Conservation (phyloP, 2,797 vertebrate species). For the Dicrostonyx torquatus region DNA sequence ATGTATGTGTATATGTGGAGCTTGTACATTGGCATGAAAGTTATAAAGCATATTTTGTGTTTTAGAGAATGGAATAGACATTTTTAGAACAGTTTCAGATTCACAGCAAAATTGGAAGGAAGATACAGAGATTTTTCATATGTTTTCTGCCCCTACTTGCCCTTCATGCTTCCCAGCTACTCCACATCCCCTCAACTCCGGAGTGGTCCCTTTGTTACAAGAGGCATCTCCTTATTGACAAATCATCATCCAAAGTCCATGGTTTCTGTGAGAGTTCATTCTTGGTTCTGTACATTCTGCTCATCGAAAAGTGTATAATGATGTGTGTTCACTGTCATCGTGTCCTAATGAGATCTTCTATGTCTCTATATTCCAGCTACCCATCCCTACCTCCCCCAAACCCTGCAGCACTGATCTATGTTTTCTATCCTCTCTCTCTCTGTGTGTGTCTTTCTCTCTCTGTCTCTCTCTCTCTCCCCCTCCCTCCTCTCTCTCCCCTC, state of each 20-base stretch:
- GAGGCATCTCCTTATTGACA: neutral
- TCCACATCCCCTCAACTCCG: neutral
- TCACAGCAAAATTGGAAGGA: neutral
- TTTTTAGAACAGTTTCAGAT: slow-evolving; percentile 46
- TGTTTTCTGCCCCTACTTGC: neutral
- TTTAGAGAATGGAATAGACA: neutral
- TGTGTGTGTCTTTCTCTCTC: neutral
- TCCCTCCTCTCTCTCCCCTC: neutral
- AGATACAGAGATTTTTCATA: neutral
- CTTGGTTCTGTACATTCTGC: neutral
- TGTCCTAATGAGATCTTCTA: neutral
- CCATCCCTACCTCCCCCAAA: accelerated
- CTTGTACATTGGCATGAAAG: neutral
- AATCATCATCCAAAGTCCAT: neutral
- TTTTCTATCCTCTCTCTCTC: too few species aligned
- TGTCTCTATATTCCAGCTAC: accelerated
- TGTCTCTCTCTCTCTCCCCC: neutral
- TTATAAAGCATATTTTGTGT: neutral
- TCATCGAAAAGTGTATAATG: neutral
- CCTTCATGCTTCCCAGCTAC: accelerated
- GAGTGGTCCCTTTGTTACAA: neutral
- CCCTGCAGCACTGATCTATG: too few species aligned
- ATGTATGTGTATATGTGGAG: neutral
- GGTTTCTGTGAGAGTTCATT: neutral
- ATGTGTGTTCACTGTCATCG: accelerated